Evolutionary conservation across 2,888 invertebrate genomes (phyloP).

Genomic region (Ephialtes manifestator): DNA sequence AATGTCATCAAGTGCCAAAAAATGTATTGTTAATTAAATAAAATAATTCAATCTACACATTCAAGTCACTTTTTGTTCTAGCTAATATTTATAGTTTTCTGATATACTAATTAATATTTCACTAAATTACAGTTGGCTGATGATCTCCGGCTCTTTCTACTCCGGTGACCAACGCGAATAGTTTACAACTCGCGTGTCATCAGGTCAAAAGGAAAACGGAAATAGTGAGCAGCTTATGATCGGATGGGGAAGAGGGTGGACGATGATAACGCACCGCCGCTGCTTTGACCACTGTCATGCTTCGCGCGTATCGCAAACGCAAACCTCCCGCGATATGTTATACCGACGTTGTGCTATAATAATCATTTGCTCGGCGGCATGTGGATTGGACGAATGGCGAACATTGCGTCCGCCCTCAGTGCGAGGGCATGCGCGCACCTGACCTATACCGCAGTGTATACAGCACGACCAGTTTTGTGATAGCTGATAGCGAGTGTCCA

Average conservation of each 20-base stretch:
- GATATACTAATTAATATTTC: background rate
- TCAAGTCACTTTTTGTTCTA: background rate
- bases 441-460: conserved; percentile 46
- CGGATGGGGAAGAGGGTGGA: conserved; percentile 19
- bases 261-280: conserved; percentile 64
- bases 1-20: too few species aligned
- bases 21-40: background rate
- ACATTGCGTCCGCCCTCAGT: conserved; percentile 63
- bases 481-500: conserved; percentile 51
- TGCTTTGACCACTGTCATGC: conserved; percentile 61
- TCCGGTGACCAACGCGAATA: conserved; percentile 1
- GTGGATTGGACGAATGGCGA: conserved; percentile 65
- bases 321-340: conserved; percentile 50
- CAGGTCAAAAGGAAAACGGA: conserved; percentile 11
- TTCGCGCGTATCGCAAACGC: conserved; percentile 50
- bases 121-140: background rate
- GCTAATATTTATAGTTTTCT: background rate
- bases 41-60: background rate
- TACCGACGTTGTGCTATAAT: conserved; percentile 47
- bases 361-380: conserved; percentile 59
- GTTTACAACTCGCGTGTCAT: conserved; percentile 15
- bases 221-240: background rate
- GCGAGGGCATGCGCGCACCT: conserved; percentile 66
- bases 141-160: background rate
- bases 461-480: conserved; percentile 31